Percentiles rank a stretch among this genome's conserved stretches.
Conservation (phyloP, 2,888 invertebrate species). For the Cephus pulcher region DNA sequence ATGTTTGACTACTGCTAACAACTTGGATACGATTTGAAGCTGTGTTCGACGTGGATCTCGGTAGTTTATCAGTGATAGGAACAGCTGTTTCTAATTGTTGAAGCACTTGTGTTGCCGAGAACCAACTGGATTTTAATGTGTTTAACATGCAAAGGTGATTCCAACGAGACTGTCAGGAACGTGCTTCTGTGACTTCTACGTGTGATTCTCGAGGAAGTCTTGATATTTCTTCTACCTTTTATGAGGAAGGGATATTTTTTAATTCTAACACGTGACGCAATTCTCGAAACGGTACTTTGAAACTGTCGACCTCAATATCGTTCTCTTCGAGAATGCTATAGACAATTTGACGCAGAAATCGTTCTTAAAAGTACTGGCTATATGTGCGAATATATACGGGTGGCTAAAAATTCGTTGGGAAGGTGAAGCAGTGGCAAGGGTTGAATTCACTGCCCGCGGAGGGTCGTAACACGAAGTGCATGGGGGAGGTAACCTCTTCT, state of each 20-base stretch:
- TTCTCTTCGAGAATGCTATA: background rate
- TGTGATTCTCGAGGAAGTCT: no score
- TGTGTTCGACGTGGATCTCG: background rate
- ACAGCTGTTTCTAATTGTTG: background rate
- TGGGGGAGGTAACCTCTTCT: conserved; percentile 51
- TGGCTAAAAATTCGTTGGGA: background rate
- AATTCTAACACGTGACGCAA: background rate
- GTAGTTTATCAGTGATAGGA: background rate
- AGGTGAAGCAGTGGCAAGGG: background rate
- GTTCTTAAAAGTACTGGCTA: background rate
- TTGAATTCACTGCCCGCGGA: background rate
- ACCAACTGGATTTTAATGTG: background rate
- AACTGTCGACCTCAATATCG: background rate
- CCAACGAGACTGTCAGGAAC: background rate
- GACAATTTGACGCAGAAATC: background rate
- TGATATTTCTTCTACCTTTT: background rate
- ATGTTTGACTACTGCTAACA: background rate
- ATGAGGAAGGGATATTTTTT: background rate
- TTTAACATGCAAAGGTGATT: background rate
- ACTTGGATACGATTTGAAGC: background rate
- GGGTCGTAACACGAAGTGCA: conserved; percentile 32
- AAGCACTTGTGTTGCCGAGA: background rate
- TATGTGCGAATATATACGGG: background rate
- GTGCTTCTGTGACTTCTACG: background rate
- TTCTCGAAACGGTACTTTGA: background rate